Evolutionary conservation across 2,888 invertebrate genomes (phyloP).

Genomic region (Tetragonula carbonaria): DNA sequence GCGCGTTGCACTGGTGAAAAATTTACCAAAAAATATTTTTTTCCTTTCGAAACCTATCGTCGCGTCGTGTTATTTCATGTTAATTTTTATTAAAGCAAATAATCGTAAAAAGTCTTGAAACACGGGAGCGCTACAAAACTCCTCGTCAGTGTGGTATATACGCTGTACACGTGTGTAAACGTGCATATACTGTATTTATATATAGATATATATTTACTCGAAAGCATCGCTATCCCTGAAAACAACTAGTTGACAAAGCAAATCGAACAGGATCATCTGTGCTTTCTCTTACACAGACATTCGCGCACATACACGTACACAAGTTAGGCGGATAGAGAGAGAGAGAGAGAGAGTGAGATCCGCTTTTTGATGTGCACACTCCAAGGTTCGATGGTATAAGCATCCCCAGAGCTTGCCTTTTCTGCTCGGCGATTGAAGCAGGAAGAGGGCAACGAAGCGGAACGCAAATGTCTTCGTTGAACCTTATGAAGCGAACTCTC

Average conservation of each 20-base stretch:
- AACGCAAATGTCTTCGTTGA: slow-evolving; percentile 67
- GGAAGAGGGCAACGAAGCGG: slow-evolving; percentile 64
- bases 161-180: no score
- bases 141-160: background rate
- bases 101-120: no score
- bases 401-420: slow-evolving; percentile 41
- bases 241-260: slow-evolving; percentile 58
- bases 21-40: no score
- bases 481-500: slow-evolving; percentile 62
- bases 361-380: slow-evolving; percentile 39
- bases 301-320: no score
- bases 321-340: background rate
- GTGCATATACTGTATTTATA: background rate
- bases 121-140: background rate
- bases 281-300: slow-evolving; percentile 17
- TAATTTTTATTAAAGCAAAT: no score
- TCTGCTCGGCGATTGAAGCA: slow-evolving; percentile 42
- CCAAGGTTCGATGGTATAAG: slow-evolving; percentile 36
- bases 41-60: no score
- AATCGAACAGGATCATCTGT: slow-evolving; percentile 31
- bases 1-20: no score
- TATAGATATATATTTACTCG: slow-evolving; percentile 56
- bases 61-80: no score
- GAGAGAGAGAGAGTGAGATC: background rate
- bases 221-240: slow-evolving; percentile 58